phyloP scores from a whole-genome alignment of 2,888 invertebrate species.

The Phragmatobia fuliginosa region DNA sequence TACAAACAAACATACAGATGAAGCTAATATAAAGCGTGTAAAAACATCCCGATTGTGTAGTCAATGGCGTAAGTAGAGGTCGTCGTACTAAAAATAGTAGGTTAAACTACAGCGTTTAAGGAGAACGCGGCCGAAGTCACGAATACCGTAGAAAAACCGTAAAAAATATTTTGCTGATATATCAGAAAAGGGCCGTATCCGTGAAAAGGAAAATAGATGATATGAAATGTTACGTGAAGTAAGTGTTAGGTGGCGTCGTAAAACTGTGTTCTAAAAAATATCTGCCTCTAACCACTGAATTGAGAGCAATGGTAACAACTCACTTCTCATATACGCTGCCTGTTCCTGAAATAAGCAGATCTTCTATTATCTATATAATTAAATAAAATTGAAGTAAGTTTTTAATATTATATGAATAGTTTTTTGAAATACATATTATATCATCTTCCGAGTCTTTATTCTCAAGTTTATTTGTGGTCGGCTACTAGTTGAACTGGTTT shows the following conservation, averaged over 20 bases:
- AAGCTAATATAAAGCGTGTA: no score
- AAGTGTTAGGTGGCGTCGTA: neutral
- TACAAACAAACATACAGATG: no score
- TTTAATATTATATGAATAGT: no score
- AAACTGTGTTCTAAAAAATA: neutral
- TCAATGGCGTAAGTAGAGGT: neutral
- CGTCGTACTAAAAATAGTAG: neutral
- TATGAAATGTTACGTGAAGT: constrained; percentile 11
- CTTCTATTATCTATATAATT: no score
- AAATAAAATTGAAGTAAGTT: no score
- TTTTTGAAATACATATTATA: no score
- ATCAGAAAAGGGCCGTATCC: neutral
- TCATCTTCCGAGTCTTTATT: no score
- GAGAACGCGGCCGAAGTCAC: constrained; percentile 3
- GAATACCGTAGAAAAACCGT: neutral
- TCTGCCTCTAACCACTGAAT: neutral
- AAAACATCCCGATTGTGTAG: neutral
- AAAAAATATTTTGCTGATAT: constrained; percentile 4
- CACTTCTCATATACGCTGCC: no score
- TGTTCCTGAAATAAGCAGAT: no score
- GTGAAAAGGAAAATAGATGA: neutral
- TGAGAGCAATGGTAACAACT: neutral
- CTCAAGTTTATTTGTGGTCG: no score
- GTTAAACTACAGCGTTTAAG: neutral
- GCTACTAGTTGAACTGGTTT: no score